Percentiles rank a stretch among this genome's conserved stretches.
phyloP scores from a whole-genome alignment of 2,113 vertebrate species.

The Microcebus lehilahytsara region DNA sequence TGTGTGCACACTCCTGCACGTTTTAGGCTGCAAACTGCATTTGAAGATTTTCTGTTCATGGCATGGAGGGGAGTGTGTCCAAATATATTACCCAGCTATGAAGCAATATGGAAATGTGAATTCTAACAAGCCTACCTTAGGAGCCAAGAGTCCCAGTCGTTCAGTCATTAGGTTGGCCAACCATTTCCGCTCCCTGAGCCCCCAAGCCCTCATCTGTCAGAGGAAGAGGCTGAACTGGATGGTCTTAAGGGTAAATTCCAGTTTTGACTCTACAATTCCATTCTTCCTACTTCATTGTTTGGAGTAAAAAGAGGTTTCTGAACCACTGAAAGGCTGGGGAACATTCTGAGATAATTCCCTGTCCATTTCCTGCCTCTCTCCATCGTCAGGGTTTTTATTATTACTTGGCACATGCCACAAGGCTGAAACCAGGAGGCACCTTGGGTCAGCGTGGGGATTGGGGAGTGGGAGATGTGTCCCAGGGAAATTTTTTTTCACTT shows the following conservation, averaged over 20 bases:
- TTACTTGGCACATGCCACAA: not conserved
- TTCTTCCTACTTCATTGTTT: not conserved
- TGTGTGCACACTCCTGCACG: not conserved
- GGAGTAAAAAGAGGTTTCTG: not conserved
- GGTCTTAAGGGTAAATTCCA: not conserved
- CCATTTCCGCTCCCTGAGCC: not conserved
- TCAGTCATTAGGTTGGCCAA: not conserved
- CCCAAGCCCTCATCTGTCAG: not conserved
- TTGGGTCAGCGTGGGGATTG: not conserved
- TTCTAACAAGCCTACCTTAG: not conserved
- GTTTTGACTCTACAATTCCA: not conserved
- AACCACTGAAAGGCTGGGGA: not conserved
- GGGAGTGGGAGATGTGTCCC: rapidly evolving
- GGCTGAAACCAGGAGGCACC: not conserved
- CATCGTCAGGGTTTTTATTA: not conserved
- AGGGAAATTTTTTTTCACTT: not conserved
- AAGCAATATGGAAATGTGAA: not conserved
- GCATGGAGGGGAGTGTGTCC: not conserved
- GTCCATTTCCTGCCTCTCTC: not conserved
- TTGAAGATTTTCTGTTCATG: not conserved
- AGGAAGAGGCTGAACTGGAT: not conserved
- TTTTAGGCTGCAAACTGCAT: not conserved
- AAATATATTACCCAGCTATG: not conserved
- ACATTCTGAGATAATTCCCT: not conserved
- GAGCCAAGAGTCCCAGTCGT: not conserved